Evolutionary conservation across 64 coral and sea anemone species (phyloP).

Genomic region (Montipora capricornis): DNA sequence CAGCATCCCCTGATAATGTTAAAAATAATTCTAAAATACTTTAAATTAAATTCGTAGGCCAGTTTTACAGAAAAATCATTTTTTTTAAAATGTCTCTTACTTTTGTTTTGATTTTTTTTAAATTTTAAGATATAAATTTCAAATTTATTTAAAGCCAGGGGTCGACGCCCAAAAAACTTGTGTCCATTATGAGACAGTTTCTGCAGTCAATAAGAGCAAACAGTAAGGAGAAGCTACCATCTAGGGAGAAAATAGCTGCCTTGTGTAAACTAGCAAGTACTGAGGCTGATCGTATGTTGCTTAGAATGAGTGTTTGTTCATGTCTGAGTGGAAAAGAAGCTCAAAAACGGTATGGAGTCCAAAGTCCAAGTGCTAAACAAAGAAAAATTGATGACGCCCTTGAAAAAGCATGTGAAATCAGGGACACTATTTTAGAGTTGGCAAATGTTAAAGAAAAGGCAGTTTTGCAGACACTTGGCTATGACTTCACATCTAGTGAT

Average conservation of each 20-base stretch:
- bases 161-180: slow-evolving; percentile 37
- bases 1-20: too few relatives aligned
- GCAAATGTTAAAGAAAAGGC: slow-evolving; percentile 29
- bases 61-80: too few relatives aligned
- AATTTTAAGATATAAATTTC: too few relatives aligned
- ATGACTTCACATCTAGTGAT: background rate
- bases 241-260: slow-evolving; percentile 6
- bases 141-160: background rate
- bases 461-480: background rate
- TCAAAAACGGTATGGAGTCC: slow-evolving; percentile 50
- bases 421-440: background rate
- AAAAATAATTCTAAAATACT: too few relatives aligned
- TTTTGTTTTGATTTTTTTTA: too few relatives aligned
- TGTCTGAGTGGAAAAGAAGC: slow-evolving; percentile 46
- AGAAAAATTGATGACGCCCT: background rate
- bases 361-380: background rate
- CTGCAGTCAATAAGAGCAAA: background rate
- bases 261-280: slow-evolving; percentile 63
- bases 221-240: background rate
- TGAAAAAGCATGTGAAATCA: background rate
- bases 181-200: slow-evolving; percentile 4
- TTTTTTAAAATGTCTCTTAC: too few relatives aligned
- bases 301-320: slow-evolving; percentile 23
- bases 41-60: too few relatives aligned
- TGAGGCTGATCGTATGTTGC: slow-evolving; percentile 47